These are phyloP conservation scores for Amorpha juglandis DNA, from an alignment of 2,888 invertebrate genomes.

Conservation along the genomic window DNA sequence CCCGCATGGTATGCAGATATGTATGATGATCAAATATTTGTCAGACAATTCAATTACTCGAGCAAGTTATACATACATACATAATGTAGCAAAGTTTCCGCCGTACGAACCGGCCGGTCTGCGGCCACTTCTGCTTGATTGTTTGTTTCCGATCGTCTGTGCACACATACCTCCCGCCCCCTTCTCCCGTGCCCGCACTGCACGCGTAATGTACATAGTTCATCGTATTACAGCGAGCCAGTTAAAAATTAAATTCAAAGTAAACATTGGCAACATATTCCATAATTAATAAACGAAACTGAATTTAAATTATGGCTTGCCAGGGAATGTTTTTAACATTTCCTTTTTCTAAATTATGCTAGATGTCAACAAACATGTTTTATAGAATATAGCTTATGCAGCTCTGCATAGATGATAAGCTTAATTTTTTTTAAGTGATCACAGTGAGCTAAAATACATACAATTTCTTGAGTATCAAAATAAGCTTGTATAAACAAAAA, in stretches of 20 bases:
- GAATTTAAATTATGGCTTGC: not conserved
- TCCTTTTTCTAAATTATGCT: no score
- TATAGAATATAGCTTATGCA: no score
- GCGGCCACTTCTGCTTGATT: constrained; percentile 51
- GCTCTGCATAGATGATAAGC: no score
- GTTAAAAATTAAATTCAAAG: not conserved
- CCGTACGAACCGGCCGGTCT: constrained; percentile 41
- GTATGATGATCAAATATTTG: constrained; percentile 49
- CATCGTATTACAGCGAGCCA: not conserved
- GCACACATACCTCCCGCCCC: constrained; percentile 35
- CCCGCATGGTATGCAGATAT: constrained; percentile 25
- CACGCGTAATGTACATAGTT: not conserved
- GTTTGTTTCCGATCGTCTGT: constrained; percentile 52
- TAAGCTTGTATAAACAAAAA: no score
- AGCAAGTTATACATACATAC: constrained; percentile 53
- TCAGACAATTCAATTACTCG: constrained; percentile 58
- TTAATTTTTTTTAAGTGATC: no score
- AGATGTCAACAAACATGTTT: no score
- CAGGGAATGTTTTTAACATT: no score
- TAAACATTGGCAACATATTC: not conserved
- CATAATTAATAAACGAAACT: not conserved
- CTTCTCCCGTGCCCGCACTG: not conserved
- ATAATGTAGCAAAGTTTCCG: constrained; percentile 50
- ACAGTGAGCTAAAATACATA: no score
- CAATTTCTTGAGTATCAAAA: no score